phyloP scores from a whole-genome alignment of 2,888 invertebrate genomes.

The Smittia aterrima region DNA sequence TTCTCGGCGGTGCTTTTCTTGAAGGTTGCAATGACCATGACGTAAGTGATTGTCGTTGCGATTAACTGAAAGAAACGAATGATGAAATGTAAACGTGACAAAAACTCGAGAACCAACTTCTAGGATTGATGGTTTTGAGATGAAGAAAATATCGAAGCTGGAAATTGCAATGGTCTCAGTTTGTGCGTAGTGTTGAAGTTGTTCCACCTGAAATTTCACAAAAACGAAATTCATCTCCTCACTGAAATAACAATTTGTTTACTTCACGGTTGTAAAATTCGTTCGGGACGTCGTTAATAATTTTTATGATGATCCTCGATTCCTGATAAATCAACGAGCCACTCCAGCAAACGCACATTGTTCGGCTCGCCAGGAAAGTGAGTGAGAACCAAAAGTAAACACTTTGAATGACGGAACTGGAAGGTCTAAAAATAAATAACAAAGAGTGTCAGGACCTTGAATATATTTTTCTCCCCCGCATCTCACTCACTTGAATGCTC shows the following conservation, averaged over 20 bases:
- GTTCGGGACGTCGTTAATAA: slow-evolving; percentile 55
- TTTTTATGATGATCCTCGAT: slow-evolving; percentile 57
- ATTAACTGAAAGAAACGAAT: neutral
- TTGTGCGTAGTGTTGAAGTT: neutral
- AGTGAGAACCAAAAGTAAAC: slow-evolving; percentile 60
- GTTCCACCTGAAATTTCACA: neutral
- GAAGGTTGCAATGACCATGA: slow-evolving; percentile 31
- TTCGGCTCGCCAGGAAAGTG: slow-evolving; percentile 57
- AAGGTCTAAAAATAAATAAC: slow-evolving; percentile 47
- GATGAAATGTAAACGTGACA: neutral
- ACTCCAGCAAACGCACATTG: slow-evolving; percentile 57
- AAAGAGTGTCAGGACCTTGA: neutral
- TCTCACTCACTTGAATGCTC: slow-evolving; percentile 33
- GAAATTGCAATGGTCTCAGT: slow-evolving; percentile 17
- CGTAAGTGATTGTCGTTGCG: slow-evolving; percentile 23
- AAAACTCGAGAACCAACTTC: neutral
- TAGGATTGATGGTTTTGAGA: slow-evolving; percentile 27
- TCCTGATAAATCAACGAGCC: slow-evolving; percentile 61
- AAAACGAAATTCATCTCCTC: neutral
- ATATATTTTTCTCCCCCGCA: neutral
- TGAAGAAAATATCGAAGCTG: neutral
- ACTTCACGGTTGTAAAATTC: slow-evolving; percentile 56
- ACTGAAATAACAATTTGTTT: slow-evolving; percentile 26
- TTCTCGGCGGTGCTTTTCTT: neutral
- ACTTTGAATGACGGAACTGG: slow-evolving; percentile 54